Evolutionary conservation across 92 coral and sea anemone species (phyloP).

Genomic region (Zoanthus gigantus): DNA sequence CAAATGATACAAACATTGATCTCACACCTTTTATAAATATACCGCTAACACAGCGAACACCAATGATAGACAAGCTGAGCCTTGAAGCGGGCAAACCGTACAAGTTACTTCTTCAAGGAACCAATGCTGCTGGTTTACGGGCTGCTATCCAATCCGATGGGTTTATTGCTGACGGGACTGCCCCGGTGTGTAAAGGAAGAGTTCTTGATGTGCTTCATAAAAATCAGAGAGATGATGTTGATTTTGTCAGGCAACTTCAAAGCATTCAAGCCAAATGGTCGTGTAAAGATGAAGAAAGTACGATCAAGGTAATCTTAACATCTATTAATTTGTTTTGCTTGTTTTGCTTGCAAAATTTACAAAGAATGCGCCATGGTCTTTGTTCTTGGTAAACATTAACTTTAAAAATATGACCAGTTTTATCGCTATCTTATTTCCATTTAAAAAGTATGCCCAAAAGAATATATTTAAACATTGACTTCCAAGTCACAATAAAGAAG

Average conservation of each 20-base stretch:
- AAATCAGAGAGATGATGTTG: conserved; percentile 68
- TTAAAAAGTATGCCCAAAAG: too few species aligned
- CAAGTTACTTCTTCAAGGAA: conserved; percentile 81
- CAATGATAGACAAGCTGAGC: conserved; percentile 80
- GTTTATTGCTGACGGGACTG: conserved; percentile 77
- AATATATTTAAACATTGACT: too few species aligned
- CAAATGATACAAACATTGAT: conserved; percentile 55
- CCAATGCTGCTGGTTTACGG: conserved; percentile 88
- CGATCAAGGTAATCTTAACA: conserved; percentile 39
- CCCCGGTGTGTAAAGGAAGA: conserved; percentile 72
- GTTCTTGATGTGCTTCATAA: conserved; percentile 75
- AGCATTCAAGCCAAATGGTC: conserved; percentile 80
- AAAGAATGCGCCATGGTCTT: too few species aligned
- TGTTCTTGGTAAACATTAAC: too few species aligned
- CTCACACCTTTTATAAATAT: conserved; percentile 77
- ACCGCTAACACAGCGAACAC: conserved; percentile 86
- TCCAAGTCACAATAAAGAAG: too few species aligned
- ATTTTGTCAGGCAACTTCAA: conserved; percentile 83
- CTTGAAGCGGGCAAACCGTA: conserved; percentile 75
- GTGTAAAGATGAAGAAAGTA: conserved; percentile 85
- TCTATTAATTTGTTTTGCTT: too few species aligned
- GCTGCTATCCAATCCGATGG: conserved; percentile 77
- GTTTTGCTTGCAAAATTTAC: too few species aligned
- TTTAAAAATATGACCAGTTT: too few species aligned
- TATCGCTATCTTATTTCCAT: too few species aligned